Evolutionary conservation across 1,140 invertebrate species (phyloP), one percentile per base, ranked within the genome.

Genomic region (Orussus abietinus): DNA sequence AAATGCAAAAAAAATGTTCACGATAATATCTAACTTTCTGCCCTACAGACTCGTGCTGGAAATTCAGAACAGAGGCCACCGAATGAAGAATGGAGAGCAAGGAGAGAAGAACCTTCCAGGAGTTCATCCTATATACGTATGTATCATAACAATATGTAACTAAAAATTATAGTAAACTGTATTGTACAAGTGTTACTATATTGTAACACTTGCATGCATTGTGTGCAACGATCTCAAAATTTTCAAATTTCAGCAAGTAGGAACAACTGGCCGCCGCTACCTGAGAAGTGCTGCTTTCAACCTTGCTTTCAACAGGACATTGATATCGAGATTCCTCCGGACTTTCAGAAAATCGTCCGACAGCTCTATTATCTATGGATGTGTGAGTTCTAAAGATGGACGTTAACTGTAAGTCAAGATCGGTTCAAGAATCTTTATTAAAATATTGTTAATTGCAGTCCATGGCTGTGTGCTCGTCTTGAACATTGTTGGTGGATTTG

Each of bases 261-360:
- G 60, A 96, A 98, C 66, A 99, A 99, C 75, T 99, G 95, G 94
- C 96, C 96, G 3, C 96, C 96, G 9, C 66, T 99, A 40, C 96
- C 96, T 4, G 82, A 87, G 20, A 85, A 85, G 51, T 94, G 85
- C 53, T 94, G 91, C 58, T 80, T 97, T 35, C 90, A 96, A 62
- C 96, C 96, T 1, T 99, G 96, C 71, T 99, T 99, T 72, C 98
- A 98, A 75, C 96, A 98, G 77, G 96, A 99, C 70, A 98, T 99
- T 50, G 91, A 93, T 72, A 88, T 98, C n/a, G 97, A 99, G 69
- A 99, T 99, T 72, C 93, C 95, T 12, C 74, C 92, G 33, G 92
- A 98, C 68, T 99, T 99, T 74, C 95, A 98, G 70, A 88, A 88
- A 63, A 84, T 96, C 51, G 95, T 99, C 21, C 84, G 90, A 52